Evolutionary conservation across 1,140 invertebrate genomes (phyloP).

Genomic region (Melipona quadrifasciata): DNA sequence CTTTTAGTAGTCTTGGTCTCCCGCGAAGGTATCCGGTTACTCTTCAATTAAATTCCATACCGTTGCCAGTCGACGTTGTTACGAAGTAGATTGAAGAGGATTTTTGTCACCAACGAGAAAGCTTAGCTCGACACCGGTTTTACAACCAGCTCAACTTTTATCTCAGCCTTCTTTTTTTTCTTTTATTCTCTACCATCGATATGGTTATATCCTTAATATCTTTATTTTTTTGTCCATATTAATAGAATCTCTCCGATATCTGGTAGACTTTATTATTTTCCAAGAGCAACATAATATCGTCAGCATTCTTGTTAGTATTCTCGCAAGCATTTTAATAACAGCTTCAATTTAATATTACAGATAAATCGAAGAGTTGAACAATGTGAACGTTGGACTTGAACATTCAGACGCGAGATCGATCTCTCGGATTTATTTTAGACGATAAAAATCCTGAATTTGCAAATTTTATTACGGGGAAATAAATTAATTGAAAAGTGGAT

Average conservation of each 20-base stretch:
- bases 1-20: not conserved
- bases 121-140: not conserved
- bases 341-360: not conserved
- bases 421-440: too few relatives aligned
- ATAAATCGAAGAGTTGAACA: not conserved
- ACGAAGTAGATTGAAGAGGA: slow-evolving; percentile 28
- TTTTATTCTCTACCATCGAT: not conserved
- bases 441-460: too few relatives aligned
- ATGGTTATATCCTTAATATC: not conserved
- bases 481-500: too few relatives aligned
- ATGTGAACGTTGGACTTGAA: too few relatives aligned
- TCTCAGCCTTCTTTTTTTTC: too few relatives aligned
- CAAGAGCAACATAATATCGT: not conserved
- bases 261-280: not conserved
- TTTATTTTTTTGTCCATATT: not conserved
- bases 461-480: too few relatives aligned
- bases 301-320: not conserved
- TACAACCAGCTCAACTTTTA: not conserved
- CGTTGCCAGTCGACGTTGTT: slow-evolving; percentile 12
- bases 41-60: slow-evolving; percentile 29
- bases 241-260: not conserved
- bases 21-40: slow-evolving; percentile 4
- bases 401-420: too few relatives aligned
- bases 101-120: slow-evolving; percentile 10
- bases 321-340: not conserved